Base-by-base conservation (phyloP, 2,888 invertebrate genomes). In the Xylota segnis region DNA sequence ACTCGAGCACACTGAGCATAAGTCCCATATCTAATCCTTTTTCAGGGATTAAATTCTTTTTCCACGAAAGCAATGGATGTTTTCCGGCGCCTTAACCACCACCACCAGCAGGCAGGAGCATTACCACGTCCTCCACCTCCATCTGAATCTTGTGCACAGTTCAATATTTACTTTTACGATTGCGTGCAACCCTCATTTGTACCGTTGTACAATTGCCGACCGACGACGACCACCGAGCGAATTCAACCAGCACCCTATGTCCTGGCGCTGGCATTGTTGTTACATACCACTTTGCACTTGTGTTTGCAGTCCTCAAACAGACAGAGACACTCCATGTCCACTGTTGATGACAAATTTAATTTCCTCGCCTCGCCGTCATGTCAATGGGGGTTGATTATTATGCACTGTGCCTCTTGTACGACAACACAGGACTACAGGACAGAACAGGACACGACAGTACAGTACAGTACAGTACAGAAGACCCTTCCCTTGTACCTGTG, bases 331-430 rank as follows among this genome's bases (percentile, higher is more conserved):
- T 86, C 86, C 76, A 86, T 86, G 86, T 86, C 76, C 86, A 82
- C 82, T 86, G 82, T 82, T 86, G 86, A 86, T 86, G 86, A 82
- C 86, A 86, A 86, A 86, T 86, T 86, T 86, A 86, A 86, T 86
- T 86, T 86, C 82, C 82, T 86, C 81, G 86, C 86, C 86, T 86
- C 77, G 58, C 68, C 72, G 77, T 81, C 82, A 76, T 68, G 77
- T 81, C 82, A 76, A 81, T 86, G 72, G 86, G 86, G 82, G 82
- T 68, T 86, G 82, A 86, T 86, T 81, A 82, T 86, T 72, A 77
- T 86, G 71, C 61, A 52, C 66, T 76, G 66, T 65, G 16, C 76
- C 58, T 71, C 71, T 78, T 78, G 45, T 61, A 45, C 61, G 77
- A 78, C 65, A 56, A 40, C n/a, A n/a, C n/a, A n/a, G n/a, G n/a